These are phyloP conservation scores for Mactromeris polynyma DNA, from an alignment of 2,888 invertebrate species.

Conservation along the genomic window DNA sequence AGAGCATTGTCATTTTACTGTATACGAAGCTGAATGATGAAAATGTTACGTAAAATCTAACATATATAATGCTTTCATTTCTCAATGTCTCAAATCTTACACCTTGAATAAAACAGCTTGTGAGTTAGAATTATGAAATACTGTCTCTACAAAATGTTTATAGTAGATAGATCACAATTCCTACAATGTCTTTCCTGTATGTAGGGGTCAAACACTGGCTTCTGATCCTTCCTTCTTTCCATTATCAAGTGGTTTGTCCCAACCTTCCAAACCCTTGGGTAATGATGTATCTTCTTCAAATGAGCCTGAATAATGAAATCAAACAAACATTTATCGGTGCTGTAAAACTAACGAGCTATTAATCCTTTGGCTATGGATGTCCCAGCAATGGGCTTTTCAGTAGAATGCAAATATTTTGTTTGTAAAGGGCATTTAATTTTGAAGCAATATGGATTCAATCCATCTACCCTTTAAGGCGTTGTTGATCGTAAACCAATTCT, in stretches of 20 bases:
- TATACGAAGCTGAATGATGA: no score
- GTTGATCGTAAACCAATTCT: no score
- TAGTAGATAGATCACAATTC: not conserved
- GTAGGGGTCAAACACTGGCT: not conserved
- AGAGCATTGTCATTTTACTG: no score
- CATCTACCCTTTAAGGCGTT: no score
- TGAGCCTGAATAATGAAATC: constrained; percentile 90
- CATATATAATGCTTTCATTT: no score
- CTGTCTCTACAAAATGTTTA: not conserved
- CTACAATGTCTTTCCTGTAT: constrained; percentile 3
- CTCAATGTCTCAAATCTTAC: not conserved
- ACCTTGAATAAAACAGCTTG: not conserved
- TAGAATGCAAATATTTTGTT: no score
- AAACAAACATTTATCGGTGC: not conserved
- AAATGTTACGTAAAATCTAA: no score
- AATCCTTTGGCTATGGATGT: no score
- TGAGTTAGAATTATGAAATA: not conserved
- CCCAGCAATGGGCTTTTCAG: no score
- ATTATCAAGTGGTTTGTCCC: constrained; percentile 90
- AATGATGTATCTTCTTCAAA: constrained; percentile 98
- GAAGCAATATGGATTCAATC: no score
- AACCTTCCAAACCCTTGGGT: constrained; percentile 97
- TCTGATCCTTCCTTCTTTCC: constrained; percentile 8
- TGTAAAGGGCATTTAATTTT: no score
- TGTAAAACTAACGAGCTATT: not conserved